A percentile compares a stretch with the other conserved stretches of the same genome.
phyloP scores from a whole-genome alignment of 2,888 invertebrate species.

The Papilio elwesi region DNA sequence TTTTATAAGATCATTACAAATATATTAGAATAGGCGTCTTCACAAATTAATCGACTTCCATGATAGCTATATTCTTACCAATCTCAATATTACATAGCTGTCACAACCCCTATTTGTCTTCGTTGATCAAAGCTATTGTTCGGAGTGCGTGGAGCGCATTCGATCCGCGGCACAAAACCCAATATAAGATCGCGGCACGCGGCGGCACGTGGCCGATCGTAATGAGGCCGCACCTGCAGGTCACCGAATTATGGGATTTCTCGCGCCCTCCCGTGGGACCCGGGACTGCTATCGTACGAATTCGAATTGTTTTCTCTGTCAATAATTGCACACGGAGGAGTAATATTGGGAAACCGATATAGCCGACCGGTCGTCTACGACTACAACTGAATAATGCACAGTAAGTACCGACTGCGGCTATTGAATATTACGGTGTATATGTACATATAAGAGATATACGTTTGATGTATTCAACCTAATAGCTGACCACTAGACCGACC shows the following conservation, averaged over 20 bases:
- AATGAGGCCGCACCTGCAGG: conserved; percentile 83
- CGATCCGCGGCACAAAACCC: conserved; percentile 61
- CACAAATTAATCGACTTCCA: not conserved
- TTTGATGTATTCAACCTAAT: no score
- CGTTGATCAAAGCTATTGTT: conserved; percentile 62
- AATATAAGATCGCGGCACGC: conserved; percentile 62
- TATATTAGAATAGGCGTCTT: not conserved
- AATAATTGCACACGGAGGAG: conserved; percentile 65
- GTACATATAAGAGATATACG: no score
- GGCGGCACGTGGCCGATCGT: conserved; percentile 79
- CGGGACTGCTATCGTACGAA: conserved; percentile 58
- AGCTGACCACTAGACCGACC: no score
- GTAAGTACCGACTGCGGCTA: not conserved
- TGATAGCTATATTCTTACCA: conserved; percentile 25
- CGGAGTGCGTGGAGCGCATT: conserved; percentile 62
- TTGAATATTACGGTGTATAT: not conserved
- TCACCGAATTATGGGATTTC: conserved; percentile 81
- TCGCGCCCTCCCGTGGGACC: conserved; percentile 83
- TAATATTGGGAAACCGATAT: conserved; percentile 67
- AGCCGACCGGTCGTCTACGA: conserved; percentile 45
- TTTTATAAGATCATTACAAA: no score
- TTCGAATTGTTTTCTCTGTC: conserved; percentile 73
- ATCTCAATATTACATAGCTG: conserved; percentile 42
- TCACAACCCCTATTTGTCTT: conserved; percentile 49
- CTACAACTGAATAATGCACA: conserved; percentile 36